phyloP scores from a whole-genome alignment of 2,797 vertebrate genomes.

The Alcedo quadribrachys region DNA sequence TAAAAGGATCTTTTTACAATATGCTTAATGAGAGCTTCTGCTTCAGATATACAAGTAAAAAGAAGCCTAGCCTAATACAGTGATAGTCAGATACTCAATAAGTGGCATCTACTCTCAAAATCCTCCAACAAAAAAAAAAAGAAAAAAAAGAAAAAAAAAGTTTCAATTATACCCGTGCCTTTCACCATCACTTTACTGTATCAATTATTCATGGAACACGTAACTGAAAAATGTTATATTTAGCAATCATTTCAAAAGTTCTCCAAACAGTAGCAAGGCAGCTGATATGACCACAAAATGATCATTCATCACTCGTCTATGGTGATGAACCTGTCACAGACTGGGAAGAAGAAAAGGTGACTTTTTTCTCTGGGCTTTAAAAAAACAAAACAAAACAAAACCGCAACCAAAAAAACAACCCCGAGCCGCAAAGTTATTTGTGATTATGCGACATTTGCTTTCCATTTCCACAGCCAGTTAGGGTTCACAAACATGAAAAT shows the following conservation, averaged over 20 bases:
- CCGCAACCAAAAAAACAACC: not conserved
- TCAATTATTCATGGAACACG: constrained; percentile 75
- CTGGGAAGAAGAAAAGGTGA: constrained; percentile 60
- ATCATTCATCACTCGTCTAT: constrained; percentile 87
- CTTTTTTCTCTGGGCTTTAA: constrained; percentile 75
- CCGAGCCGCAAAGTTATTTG: constrained; percentile 68
- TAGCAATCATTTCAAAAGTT: constrained; percentile 70
- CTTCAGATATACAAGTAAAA: constrained; percentile 51
- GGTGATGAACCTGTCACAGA: constrained; percentile 85
- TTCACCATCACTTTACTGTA: constrained; percentile 74
- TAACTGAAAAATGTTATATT: constrained; percentile 70
- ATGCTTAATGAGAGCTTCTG: constrained; percentile 63
- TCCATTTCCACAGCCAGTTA: constrained; percentile 89
- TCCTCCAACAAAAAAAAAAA: constrained; percentile 52
- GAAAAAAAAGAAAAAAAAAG: constrained; percentile 36
- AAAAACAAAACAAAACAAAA: not conserved
- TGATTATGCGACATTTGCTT: constrained; percentile 90
- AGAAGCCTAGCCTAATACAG: constrained; percentile 40
- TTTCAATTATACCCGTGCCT: constrained; percentile 75
- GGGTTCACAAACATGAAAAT: constrained; percentile 92
- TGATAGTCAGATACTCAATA: constrained; percentile 41
- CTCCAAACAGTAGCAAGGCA: constrained; percentile 78
- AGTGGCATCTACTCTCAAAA: constrained; percentile 48
- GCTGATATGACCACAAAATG: constrained; percentile 86
- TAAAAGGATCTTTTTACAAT: constrained; percentile 54